phyloP scores from a whole-genome alignment of 2,797 vertebrate genomes.

The Hypotaenidia philippensis region DNA sequence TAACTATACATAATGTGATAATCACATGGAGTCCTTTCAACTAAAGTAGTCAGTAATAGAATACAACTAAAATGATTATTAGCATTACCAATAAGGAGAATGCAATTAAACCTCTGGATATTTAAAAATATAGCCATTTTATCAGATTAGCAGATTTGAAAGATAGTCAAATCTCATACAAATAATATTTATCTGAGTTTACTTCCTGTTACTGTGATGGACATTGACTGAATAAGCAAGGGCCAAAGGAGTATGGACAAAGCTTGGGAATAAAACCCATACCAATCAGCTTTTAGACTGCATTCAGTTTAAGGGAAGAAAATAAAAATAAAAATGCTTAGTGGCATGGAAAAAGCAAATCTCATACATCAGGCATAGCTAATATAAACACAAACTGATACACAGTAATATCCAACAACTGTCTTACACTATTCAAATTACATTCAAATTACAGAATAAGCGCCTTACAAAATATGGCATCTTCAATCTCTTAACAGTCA shows the following conservation, averaged over 20 bases:
- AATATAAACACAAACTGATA: background rate
- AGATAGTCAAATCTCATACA: background rate
- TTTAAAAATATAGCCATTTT: background rate
- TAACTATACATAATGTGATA: background rate
- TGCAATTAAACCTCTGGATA: background rate
- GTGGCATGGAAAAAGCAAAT: background rate
- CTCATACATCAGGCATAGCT: background rate
- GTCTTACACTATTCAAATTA: background rate
- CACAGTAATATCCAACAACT: background rate
- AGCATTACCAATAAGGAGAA: background rate
- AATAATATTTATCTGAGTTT: background rate
- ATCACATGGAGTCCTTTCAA: background rate
- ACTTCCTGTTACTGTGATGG: background rate
- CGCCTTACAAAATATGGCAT: accelerated
- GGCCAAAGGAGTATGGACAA: background rate
- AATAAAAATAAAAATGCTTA: background rate
- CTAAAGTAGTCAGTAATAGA: background rate
- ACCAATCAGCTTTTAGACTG: background rate
- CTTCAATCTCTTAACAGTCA: background rate
- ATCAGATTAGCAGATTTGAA: background rate
- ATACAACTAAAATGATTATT: background rate
- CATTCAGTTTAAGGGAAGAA: background rate
- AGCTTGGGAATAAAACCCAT: background rate
- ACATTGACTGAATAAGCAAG: background rate
- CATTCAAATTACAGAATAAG: background rate